Percentiles rank a stretch among this genome's conserved stretches.
These are phyloP conservation scores for Dascillus cervinus DNA, from an alignment of 2,888 invertebrate genomes.

Conservation along the genomic window DNA sequence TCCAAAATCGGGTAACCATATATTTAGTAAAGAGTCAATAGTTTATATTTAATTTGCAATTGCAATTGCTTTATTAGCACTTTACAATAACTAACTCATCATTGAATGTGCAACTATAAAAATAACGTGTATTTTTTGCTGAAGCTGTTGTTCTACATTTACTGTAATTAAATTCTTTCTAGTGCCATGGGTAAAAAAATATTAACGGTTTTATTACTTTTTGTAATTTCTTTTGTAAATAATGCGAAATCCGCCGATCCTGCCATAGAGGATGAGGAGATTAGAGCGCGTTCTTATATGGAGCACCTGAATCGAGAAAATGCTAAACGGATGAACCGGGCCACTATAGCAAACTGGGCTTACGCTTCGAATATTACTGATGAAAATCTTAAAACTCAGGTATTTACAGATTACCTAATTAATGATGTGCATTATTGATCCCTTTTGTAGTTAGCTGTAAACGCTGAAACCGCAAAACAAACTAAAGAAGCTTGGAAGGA, in stretches of 20 bases:
- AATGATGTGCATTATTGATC: slow-evolving; percentile 33
- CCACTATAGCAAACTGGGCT: slow-evolving; percentile 59
- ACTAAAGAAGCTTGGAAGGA: slow-evolving; percentile 59
- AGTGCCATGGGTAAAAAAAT: not conserved
- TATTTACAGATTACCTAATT: slow-evolving; percentile 25
- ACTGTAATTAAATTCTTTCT: not conserved
- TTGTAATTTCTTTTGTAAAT: not conserved
- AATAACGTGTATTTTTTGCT: too few species aligned
- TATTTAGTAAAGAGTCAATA: too few species aligned
- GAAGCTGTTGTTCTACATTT: too few species aligned
- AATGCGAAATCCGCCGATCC: slow-evolving; percentile 24
- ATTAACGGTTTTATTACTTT: too few species aligned
- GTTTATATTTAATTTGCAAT: too few species aligned
- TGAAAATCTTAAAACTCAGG: slow-evolving; percentile 54
- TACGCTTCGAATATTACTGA: slow-evolving; percentile 72
- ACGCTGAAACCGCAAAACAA: slow-evolving; percentile 44
- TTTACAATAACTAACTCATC: too few species aligned
- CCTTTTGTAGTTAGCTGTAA: slow-evolving; percentile 36
- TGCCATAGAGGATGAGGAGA: slow-evolving; percentile 45
- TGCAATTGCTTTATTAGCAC: too few species aligned
- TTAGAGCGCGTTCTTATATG: slow-evolving; percentile 56
- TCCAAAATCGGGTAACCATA: too few species aligned
- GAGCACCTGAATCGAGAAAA: slow-evolving; percentile 52
- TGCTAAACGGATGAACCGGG: slow-evolving; percentile 52
- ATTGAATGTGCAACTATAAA: too few species aligned